A percentile compares a stretch with the other conserved stretches of the same genome.
phyloP scores from a whole-genome alignment of 2,797 vertebrate genomes.

The Thaleichthys pacificus region DNA sequence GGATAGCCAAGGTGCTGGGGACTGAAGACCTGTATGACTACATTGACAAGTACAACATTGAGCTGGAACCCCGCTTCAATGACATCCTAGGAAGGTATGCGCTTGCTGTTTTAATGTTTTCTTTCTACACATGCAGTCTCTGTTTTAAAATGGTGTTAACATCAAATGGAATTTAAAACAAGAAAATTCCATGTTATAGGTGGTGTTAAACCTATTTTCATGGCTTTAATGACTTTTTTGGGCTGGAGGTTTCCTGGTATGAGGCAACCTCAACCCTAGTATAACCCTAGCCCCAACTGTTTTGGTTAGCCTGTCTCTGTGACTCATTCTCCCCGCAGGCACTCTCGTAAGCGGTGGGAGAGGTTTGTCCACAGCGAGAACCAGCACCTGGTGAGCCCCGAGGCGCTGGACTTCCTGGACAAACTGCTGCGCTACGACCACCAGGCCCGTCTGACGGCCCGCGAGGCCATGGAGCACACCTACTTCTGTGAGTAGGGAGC shows the following conservation, averaged over 20 bases:
- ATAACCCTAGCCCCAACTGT: too few relatives aligned
- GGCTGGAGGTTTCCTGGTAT: too few relatives aligned
- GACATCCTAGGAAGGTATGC: conserved; percentile 74
- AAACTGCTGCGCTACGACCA: conserved; percentile 83
- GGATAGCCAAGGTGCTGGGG: conserved; percentile 74
- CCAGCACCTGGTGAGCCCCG: conserved; percentile 80
- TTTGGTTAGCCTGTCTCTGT: background rate
- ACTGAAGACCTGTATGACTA: conserved; percentile 75
- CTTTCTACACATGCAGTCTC: background rate
- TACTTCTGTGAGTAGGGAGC: conserved; percentile 43
- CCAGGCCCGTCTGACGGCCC: conserved; percentile 78
- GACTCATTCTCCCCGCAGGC: conserved; percentile 36
- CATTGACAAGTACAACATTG: conserved; percentile 76
- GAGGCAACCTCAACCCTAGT: too few relatives aligned
- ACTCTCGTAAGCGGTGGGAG: conserved; percentile 79
- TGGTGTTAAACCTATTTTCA: too few relatives aligned
- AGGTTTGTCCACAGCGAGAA: conserved; percentile 82
- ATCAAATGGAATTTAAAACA: background rate
- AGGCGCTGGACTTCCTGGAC: conserved; percentile 81
- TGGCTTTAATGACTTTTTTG: too few relatives aligned
- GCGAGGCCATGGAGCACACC: conserved; percentile 81
- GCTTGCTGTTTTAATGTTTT: too few relatives aligned
- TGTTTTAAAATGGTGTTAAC: background rate
- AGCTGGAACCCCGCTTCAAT: conserved; percentile 73
- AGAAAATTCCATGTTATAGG: background rate